These are phyloP conservation scores for Eristalis tenax DNA, from an alignment of 2,888 invertebrate species.

Conservation along the genomic window DNA sequence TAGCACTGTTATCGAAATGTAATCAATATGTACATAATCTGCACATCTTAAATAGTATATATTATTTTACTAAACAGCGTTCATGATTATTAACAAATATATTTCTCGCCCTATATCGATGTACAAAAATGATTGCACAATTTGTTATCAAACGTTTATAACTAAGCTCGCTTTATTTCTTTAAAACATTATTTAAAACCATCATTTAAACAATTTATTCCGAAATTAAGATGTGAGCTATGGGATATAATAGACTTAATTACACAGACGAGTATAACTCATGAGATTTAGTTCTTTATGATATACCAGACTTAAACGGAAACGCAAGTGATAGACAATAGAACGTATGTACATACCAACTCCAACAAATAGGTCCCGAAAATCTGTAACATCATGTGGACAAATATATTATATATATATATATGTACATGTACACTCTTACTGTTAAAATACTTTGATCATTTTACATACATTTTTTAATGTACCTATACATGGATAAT, in stretches of 20 bases:
- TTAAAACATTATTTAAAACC: background rate
- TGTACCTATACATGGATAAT: background rate
- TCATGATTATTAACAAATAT: slow-evolving; percentile 18
- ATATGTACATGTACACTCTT: background rate
- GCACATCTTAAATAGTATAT: background rate
- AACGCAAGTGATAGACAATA: too few relatives aligned
- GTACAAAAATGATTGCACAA: slow-evolving; percentile 47
- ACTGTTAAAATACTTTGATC: background rate
- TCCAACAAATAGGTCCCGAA: too few relatives aligned
- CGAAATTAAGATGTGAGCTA: background rate
- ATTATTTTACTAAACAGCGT: slow-evolving; percentile 24
- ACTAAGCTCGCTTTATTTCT: slow-evolving; percentile 20
- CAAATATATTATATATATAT: too few relatives aligned
- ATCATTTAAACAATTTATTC: background rate
- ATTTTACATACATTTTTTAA: background rate
- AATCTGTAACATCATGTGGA: too few relatives aligned
- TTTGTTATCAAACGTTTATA: slow-evolving; percentile 12
- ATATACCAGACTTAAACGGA: too few relatives aligned
- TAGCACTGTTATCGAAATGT: background rate
- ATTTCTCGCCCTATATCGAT: slow-evolving; percentile 4
- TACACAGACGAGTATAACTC: too few relatives aligned
- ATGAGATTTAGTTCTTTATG: too few relatives aligned
- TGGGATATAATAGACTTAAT: too few relatives aligned
- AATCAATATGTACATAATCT: slow-evolving; percentile 32
- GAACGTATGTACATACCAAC: too few relatives aligned